Evolutionary conservation across 2,888 invertebrate genomes (phyloP).

Genomic region (Agyllia agylla): DNA sequence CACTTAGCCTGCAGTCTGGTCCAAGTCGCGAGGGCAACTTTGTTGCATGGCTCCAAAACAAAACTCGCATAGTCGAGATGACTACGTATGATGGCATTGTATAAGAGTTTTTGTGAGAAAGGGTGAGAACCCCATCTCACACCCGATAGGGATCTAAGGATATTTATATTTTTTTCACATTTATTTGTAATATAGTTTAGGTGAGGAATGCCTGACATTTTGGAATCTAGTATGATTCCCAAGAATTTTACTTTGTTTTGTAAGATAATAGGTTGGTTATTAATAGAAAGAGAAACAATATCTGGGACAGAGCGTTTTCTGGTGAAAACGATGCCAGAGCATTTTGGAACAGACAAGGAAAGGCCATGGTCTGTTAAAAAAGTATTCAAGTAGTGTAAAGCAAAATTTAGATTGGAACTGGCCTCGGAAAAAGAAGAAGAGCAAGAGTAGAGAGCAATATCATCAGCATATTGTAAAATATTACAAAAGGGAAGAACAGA

Average conservation of each 20-base stretch:
- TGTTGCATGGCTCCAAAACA: background rate
- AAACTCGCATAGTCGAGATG: background rate
- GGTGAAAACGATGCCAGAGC: too few species aligned
- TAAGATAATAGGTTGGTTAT: background rate
- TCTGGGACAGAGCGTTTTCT: too few species aligned
- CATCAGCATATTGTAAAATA: constrained; percentile 70
- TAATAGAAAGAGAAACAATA: too few species aligned
- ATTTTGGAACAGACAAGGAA: background rate
- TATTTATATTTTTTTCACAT: background rate
- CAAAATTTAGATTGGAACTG: background rate
- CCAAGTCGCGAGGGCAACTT: background rate
- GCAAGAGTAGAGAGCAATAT: constrained; percentile 32
- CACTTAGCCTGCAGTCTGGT: background rate
- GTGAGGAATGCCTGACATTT: background rate
- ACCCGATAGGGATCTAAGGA: background rate
- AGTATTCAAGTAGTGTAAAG: background rate
- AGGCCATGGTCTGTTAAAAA: background rate
- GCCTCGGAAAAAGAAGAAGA: background rate
- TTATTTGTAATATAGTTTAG: background rate
- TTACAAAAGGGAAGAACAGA: constrained; percentile 21
- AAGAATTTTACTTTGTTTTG: background rate
- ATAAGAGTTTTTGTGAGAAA: background rate
- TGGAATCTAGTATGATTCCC: background rate
- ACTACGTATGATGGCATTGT: background rate
- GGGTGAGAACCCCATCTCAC: background rate